Conservation (phyloP, 2,113 vertebrate species). For the Ondatra zibethicus region DNA sequence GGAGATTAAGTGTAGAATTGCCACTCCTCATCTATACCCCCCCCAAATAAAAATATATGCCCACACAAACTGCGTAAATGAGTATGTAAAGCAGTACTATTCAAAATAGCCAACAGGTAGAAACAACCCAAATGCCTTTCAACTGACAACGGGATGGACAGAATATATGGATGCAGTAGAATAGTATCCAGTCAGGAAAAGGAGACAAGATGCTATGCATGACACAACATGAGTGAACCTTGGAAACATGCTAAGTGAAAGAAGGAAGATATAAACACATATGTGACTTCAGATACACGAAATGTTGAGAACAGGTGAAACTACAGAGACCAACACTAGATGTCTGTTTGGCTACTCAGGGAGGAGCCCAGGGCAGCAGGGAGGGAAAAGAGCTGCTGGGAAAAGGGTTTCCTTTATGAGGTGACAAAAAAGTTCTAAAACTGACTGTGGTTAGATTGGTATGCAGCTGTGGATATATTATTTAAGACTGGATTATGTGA, state of each 20-base stretch:
- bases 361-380: rapidly evolving
- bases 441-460: rapidly evolving
- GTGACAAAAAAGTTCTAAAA: background rate
- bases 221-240: background rate
- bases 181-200: background rate
- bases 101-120: background rate
- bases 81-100: background rate
- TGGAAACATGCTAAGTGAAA: background rate
- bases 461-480: background rate
- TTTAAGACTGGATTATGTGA: background rate
- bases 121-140: background rate
- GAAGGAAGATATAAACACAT: background rate
- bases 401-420: background rate
- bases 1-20: background rate
- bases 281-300: background rate
- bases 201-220: background rate
- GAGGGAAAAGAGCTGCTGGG: background rate
- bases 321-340: background rate
- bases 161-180: background rate
- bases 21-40: background rate
- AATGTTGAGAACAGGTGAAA: background rate
- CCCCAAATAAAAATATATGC: background rate
- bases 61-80: background rate
- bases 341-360: background rate
- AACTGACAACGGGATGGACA: background rate